Evolutionary conservation across 1,140 invertebrate genomes (phyloP), one percentile per base, ranked within the genome.

Genomic region (Papilio machaon): DNA sequence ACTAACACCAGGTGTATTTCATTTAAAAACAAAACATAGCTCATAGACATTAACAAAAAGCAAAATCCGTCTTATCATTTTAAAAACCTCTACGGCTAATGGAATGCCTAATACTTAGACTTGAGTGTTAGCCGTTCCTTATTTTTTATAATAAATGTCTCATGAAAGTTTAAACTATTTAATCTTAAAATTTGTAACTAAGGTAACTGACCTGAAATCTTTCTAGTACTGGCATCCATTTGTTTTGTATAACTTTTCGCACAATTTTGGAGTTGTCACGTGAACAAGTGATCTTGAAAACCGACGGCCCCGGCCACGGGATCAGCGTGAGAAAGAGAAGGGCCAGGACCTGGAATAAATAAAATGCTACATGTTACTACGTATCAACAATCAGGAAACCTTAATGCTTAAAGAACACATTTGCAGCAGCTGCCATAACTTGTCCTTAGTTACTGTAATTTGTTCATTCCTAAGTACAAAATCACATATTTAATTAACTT

Each of bases 181-280:
- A 58, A 67, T 17, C 43, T 43, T 47, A 47, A 54, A 74, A 17
- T 46, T 52, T 30, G 54, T 73, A 58, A 73, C 60, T 23, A 74
- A 75, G n/a, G 8, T 73, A 76, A 84, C 80, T 84, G 87, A 94
- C 93, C 92, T 98, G 97, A 95, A 98, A 97, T 92, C 97, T 97
- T 88, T 97, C 97, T 92, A 98, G 95, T 67, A 98, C 97, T 60
- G 98, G 98, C 80, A 97, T 96, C 97, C 98, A 98, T 96, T 98
- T 98, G 96, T 97, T 98, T 93, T 98, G 96, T 85, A 99, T 96
- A 84, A 99, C 96, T 95, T 97, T 97, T 87, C 98, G 96, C 70
- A 99, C 98, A 86, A 98, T 96, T 88, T 97, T 97, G 80, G 98
- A 97, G 94, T 97, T 98, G 95, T 98, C 97, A 95, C 97, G 96